phyloP scores from a whole-genome alignment of 2,888 invertebrate species.

The Troides helena region DNA sequence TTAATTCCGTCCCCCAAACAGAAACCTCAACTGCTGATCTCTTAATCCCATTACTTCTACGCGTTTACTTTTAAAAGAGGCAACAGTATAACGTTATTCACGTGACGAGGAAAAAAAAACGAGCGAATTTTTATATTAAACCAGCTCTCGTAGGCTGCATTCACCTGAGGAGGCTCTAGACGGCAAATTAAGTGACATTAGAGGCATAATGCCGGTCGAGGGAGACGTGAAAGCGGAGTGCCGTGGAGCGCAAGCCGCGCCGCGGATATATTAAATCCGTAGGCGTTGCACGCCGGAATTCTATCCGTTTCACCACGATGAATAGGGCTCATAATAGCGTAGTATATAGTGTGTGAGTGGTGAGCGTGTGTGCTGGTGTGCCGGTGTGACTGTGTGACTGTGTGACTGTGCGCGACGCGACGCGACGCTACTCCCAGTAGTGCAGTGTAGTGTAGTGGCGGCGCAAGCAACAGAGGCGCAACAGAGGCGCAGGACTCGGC shows the following conservation, averaged over 20 bases:
- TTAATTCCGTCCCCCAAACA: conserved; percentile 39
- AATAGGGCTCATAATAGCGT: conserved; percentile 28
- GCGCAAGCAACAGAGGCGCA: conserved; percentile 47
- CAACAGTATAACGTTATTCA: conserved; percentile 70
- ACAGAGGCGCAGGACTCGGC: conserved; percentile 41
- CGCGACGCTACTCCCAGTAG: conserved; percentile 52
- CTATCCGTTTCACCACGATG: conserved; percentile 27
- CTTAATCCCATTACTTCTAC: conserved; percentile 73
- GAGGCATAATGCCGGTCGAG: conserved; percentile 71
- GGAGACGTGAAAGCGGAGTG: conserved; percentile 71
- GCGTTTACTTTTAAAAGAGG: conserved; percentile 73
- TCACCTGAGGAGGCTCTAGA: conserved; percentile 76
- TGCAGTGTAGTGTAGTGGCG: too few species aligned
- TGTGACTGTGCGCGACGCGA: conserved; percentile 2
- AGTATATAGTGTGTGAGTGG: conserved; percentile 1
- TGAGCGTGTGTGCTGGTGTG: not conserved
- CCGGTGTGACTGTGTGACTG: conserved; percentile 22
- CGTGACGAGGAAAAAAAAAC: conserved; percentile 58
- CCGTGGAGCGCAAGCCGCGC: conserved; percentile 49
- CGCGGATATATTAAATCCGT: conserved; percentile 35
- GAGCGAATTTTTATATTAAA: conserved; percentile 76
- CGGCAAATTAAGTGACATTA: conserved; percentile 80
- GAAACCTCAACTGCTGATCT: conserved; percentile 61
- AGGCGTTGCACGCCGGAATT: conserved; percentile 17
- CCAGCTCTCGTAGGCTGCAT: conserved; percentile 68